These are phyloP conservation scores for Diadophis punctatus DNA, from an alignment of 2,113 vertebrate species.

Conservation along the genomic window DNA sequence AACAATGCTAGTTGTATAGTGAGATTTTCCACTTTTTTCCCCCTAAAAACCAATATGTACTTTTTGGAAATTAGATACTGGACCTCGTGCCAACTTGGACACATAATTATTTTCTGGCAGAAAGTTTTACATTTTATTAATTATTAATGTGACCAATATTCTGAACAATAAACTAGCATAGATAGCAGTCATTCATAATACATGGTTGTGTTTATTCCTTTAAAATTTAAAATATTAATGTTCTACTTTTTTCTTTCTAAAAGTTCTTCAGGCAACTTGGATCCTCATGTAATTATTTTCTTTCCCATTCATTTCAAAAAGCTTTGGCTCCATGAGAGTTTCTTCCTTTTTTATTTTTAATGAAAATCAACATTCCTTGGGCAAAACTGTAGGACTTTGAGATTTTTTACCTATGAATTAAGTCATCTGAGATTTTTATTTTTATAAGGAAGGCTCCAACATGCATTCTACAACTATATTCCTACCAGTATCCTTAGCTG, in stretches of 20 bases:
- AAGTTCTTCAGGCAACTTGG: not conserved
- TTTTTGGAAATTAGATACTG: not conserved
- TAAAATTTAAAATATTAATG: constrained; percentile 1
- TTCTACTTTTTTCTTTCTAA: not conserved
- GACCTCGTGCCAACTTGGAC: not conserved
- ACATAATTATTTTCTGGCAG: not conserved
- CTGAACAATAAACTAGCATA: not conserved
- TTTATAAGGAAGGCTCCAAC: not conserved
- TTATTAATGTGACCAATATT: not conserved
- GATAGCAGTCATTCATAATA: not conserved
- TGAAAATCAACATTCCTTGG: not conserved
- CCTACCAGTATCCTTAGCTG: no score
- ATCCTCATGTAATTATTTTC: not conserved
- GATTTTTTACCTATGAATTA: not conserved
- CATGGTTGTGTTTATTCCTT: not conserved
- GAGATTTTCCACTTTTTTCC: not conserved
- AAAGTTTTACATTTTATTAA: not conserved
- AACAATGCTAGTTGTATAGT: not conserved
- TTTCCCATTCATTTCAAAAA: not conserved
- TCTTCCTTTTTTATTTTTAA: not conserved
- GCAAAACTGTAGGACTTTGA: not conserved
- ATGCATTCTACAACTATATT: not conserved
- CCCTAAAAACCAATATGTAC: not conserved
- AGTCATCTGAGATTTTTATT: not conserved
- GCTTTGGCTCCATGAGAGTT: not conserved